Conservation (phyloP, 2,797 vertebrate genomes). For the Malurus leucopterus region DNA sequence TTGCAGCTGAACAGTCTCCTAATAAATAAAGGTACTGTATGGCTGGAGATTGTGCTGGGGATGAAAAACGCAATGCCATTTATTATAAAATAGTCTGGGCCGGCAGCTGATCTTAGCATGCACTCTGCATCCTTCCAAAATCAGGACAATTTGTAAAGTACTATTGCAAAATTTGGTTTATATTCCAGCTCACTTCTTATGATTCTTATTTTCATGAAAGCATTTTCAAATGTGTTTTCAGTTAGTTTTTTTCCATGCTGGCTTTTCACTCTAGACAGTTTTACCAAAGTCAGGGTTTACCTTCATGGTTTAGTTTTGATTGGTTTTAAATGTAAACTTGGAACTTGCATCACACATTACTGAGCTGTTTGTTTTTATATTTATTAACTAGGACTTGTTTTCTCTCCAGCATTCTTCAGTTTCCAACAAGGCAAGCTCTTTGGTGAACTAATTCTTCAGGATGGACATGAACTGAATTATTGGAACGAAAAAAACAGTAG, state of each 20-base stretch:
- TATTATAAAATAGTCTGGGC: not conserved
- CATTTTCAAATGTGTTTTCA: slow-evolving; percentile 1
- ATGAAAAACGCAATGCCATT: not conserved
- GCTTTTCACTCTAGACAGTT: not conserved
- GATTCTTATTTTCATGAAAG: not conserved
- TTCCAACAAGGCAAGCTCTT: not conserved
- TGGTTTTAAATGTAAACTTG: not conserved
- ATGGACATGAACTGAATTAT: not conserved
- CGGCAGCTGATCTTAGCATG: not conserved
- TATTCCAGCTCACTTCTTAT: not conserved
- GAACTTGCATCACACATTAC: not conserved
- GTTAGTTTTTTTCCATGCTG: not conserved
- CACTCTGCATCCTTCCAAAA: not conserved
- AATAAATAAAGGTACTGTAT: slow-evolving; percentile 15
- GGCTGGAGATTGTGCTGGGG: not conserved
- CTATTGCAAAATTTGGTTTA: not conserved
- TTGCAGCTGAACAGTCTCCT: not conserved
- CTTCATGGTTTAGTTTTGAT: not conserved
- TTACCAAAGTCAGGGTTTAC: not conserved
- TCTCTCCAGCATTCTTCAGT: not conserved
- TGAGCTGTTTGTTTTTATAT: not conserved
- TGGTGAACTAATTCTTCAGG: not conserved
- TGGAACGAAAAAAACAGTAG: not conserved
- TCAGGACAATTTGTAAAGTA: not conserved
- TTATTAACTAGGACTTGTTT: slow-evolving; percentile 2